Conservation (phyloP, 2,113 vertebrate species). For the Leiothrix lutea region DNA sequence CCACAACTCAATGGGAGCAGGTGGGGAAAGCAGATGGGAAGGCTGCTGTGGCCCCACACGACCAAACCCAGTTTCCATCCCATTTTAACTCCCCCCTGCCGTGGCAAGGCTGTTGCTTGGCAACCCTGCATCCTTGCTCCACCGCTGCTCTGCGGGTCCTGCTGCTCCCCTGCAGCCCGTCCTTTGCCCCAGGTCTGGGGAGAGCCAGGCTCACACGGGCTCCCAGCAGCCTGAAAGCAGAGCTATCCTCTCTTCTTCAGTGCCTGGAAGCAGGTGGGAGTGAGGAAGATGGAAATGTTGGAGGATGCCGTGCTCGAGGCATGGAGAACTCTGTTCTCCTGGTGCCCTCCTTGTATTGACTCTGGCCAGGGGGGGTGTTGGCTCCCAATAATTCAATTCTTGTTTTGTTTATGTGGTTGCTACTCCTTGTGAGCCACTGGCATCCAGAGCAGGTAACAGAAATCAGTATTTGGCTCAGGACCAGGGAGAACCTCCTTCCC, state of each 20-base stretch:
- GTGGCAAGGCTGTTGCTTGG: slow-evolving; percentile 28
- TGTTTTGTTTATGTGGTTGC: neutral
- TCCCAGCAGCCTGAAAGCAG: neutral
- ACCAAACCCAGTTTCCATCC: neutral
- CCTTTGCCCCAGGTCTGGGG: neutral
- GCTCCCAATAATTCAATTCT: neutral
- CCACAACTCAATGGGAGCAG: neutral
- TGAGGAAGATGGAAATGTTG: neutral
- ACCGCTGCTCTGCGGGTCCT: neutral
- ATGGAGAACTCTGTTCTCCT: neutral
- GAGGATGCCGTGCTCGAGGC: neutral
- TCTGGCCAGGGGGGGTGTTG: neutral
- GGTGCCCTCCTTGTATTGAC: neutral
- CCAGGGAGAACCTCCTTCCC: slow-evolving; percentile 1
- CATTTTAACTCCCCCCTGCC: neutral
- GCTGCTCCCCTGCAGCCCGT: neutral
- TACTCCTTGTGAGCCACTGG: neutral
- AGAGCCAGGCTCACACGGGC: neutral
- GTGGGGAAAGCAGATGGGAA: neutral
- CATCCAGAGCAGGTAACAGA: neutral
- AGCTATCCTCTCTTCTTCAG: neutral
- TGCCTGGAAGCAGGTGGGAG: neutral
- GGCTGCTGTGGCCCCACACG: neutral
- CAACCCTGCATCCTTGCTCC: slow-evolving; percentile 52
- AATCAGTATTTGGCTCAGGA: slow-evolving; percentile 16